Evolutionary conservation across 2,888 invertebrate species (phyloP), one percentile per base, ranked within the genome.

Genomic region (Oscheius sp.): DNA sequence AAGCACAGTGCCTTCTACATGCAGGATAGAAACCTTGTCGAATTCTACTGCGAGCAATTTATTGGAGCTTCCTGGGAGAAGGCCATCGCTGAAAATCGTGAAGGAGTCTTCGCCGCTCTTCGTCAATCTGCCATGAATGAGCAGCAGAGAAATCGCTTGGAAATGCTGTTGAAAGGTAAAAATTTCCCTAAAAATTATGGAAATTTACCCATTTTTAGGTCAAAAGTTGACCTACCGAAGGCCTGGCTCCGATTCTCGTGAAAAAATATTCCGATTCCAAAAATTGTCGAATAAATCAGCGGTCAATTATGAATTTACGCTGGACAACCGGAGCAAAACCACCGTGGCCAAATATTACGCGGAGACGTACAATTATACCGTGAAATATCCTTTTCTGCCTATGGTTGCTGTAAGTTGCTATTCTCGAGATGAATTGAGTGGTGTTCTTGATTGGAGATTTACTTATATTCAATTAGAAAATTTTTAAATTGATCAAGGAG

Each of bases 31-130:
- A 64, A 64, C 21, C 66, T 64, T 18, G n/a, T 64, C 13, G 21
- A 64, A 12, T 64, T 64, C 66, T 49, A 43, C n/a, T n/a, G n/a
- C 25, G 66, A 64, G 25, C 9, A 46, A 5, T 3, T 64, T 16
- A 49, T n/a, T 13, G 13, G 41, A 13, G 13, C 21, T 7, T 16
- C 35, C 3, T 29, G 5, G 3, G 61, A 27, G 29, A 35, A 35
- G 35, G 35, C 35, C 35, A 27, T 23, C 5, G 9, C 35, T 9
- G 35, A 35, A 9, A 35, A 35, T 35, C 35, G 9, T 3, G 5
- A 35, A 9, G 3, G 5, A 3, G 35, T 35, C 35, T 9, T 35
- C 5, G 35, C 35, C 35, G 9, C 35, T 9, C 35, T 35, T 9
- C 35, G 35, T 9, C 35, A 35, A 9, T 6, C 5, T 35, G 35